Evolutionary conservation across 2,888 invertebrate species (phyloP).

Genomic region (Agrilus cyanescens): DNA sequence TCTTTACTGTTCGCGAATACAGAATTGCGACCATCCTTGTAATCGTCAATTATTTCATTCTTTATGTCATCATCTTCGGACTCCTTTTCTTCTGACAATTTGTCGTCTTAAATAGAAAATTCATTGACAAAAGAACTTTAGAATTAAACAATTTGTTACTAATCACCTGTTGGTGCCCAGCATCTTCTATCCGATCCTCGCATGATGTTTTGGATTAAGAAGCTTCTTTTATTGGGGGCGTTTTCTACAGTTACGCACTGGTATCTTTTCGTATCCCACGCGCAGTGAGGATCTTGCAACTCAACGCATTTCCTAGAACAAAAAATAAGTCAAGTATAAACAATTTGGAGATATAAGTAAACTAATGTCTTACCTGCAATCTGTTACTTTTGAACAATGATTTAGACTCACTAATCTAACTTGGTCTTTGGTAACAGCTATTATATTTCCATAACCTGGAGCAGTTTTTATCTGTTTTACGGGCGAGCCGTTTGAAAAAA

Average conservation of each 20-base stretch:
- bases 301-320: conserved; percentile 73
- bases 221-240: conserved; percentile 25
- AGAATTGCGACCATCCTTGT: conserved; percentile 17
- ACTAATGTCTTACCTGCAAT: conserved; percentile 25
- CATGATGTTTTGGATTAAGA: conserved; percentile 57
- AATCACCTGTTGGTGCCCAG: conserved; percentile 26
- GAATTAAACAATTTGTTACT: conserved; percentile 14
- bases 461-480: conserved; percentile 69
- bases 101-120: conserved; percentile 9
- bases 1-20: conserved; percentile 8
- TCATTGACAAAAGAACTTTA: background rate
- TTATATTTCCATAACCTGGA: conserved; percentile 64
- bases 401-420: conserved; percentile 77
- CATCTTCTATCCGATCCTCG: conserved; percentile 53
- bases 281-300: conserved; percentile 94
- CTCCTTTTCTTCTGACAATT: conserved; percentile 9
- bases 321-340: background rate
- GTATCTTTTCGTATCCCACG: conserved; percentile 67
- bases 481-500: conserved; percentile 55
- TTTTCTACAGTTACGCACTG: conserved; percentile 44
- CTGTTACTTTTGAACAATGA: conserved; percentile 50
- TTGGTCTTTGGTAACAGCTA: conserved; percentile 80
- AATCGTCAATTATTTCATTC: conserved; percentile 11
- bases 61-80: conserved; percentile 16
- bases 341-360: background rate